Evolutionary conservation across 2,888 invertebrate genomes (phyloP).

Genomic region (Eilema griseolum): DNA sequence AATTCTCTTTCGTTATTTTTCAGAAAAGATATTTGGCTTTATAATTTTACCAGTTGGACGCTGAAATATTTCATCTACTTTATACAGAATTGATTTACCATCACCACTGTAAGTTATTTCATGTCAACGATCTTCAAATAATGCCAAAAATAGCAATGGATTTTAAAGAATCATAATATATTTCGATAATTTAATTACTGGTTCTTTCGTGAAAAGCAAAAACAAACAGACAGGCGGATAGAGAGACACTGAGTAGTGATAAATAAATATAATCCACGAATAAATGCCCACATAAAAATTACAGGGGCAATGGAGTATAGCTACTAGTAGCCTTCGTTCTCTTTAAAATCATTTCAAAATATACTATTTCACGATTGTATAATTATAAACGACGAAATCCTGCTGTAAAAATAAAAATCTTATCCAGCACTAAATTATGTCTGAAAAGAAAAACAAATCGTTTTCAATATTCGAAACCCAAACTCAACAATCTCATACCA

Average conservation of each 20-base stretch:
- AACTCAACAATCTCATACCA: conserved; percentile 12
- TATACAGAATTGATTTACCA: neutral
- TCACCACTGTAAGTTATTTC: neutral
- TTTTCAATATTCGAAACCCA: conserved; percentile 13
- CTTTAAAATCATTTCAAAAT: neutral
- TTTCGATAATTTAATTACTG: no score
- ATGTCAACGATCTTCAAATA: neutral
- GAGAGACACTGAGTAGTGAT: no score
- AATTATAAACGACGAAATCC: neutral
- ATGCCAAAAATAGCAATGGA: neutral
- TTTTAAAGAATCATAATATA: neutral
- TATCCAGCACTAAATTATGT: neutral
- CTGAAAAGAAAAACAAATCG: neutral
- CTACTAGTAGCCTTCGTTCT: no score
- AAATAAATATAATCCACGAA: neutral
- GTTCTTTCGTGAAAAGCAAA: no score
- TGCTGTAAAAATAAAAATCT: neutral
- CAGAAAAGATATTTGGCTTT: neutral
- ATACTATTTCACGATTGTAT: neutral
- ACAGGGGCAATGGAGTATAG: no score
- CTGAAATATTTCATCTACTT: neutral
- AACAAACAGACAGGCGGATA: no score
- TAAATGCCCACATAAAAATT: no score
- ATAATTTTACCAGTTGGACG: neutral
- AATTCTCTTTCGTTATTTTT: conserved; percentile 24